These are phyloP conservation scores for Mimumesa dahlbomi DNA, from an alignment of 2,888 invertebrate genomes.

Conservation along the genomic window DNA sequence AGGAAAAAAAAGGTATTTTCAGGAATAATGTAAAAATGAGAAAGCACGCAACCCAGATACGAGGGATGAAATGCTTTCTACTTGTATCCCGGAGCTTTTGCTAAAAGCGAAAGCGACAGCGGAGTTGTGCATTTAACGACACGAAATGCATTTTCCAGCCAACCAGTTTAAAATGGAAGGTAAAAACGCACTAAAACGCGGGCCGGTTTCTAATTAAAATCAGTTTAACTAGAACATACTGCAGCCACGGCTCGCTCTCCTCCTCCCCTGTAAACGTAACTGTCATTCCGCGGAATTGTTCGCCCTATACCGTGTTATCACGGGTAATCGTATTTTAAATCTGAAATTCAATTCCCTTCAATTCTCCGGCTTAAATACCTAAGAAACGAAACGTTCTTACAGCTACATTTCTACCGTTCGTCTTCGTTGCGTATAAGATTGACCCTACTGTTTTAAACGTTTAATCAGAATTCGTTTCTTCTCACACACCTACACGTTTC, in stretches of 20 bases:
- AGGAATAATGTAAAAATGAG: constrained; percentile 49
- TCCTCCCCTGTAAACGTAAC: background rate
- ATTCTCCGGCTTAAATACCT: background rate
- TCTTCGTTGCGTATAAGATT: too few species aligned
- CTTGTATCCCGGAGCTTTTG: constrained; percentile 28
- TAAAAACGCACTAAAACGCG: constrained; percentile 47
- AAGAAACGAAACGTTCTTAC: background rate
- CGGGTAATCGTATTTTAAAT: constrained; percentile 30
- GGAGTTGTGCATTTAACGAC: constrained; percentile 48
- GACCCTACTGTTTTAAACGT: too few species aligned
- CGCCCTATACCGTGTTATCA: background rate
- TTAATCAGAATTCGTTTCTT: too few species aligned
- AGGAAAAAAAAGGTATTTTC: constrained; percentile 6
- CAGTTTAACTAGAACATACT: constrained; percentile 37
- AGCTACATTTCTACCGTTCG: background rate
- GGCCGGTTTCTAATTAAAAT: constrained; percentile 53
- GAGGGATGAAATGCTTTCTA: constrained; percentile 46
- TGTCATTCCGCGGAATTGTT: background rate
- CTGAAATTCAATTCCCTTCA: constrained; percentile 10
- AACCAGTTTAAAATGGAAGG: constrained; percentile 45
- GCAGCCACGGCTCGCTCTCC: too few species aligned
- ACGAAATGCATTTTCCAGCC: constrained; percentile 52
- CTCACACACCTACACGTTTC: too few species aligned
- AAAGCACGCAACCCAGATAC: constrained; percentile 43
- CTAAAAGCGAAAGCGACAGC: constrained; percentile 55